Base-by-base conservation (phyloP, 2,797 vertebrate species). In the Bovichtus variegatus region DNA sequence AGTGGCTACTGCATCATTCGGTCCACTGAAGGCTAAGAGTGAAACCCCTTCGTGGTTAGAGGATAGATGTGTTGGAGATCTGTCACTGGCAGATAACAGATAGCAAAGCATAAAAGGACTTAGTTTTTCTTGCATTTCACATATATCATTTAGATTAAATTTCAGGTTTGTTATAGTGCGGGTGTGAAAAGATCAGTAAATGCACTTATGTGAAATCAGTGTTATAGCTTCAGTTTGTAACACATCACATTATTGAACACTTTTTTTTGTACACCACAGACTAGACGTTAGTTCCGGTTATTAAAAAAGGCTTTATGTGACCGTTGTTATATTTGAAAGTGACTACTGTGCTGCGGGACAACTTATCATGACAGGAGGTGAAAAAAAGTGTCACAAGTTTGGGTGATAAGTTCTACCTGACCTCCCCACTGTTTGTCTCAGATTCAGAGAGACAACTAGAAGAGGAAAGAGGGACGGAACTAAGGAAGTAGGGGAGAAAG, bases 341-440 rank as follows among this genome's bases (percentile, higher is more conserved):
- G 61, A 41, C 13, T n/a, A 38, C 43, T 21, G 53, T 62, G 23
- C 9, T 6, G 1, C 9, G 2, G 23, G 21, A 40, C 5, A 44
- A 46, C 64, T 58, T 13, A 71, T 57, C 3, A 7, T 64, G 46
- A 46, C 11, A 53, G 47, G 66, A 75, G 60, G 46, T 74, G 9
- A 62, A 68, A 44, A 47, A 60, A 27, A 16, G 43, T 58, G 61
- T 13, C 1, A 70, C 0, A 55, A 6, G 61, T 29, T 62, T 13
- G 51, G 41, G 4, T 36, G 12, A 47, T 21, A 16, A 63, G 50
- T 68, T 83, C 38, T 81, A 84, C 85, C 80, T 90, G 87, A 83
- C 71, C 50, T 75, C 47, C 18, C 49, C 65, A 67, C 7, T 36
- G 53, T 77, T 41, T 83, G 71, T 77, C 59, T 83, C 55, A 54